Evolutionary conservation across 23 tunicate genomes (phyloP), one percentile per base, ranked within the genome.

Genomic region (Aplidium turbinatum): DNA sequence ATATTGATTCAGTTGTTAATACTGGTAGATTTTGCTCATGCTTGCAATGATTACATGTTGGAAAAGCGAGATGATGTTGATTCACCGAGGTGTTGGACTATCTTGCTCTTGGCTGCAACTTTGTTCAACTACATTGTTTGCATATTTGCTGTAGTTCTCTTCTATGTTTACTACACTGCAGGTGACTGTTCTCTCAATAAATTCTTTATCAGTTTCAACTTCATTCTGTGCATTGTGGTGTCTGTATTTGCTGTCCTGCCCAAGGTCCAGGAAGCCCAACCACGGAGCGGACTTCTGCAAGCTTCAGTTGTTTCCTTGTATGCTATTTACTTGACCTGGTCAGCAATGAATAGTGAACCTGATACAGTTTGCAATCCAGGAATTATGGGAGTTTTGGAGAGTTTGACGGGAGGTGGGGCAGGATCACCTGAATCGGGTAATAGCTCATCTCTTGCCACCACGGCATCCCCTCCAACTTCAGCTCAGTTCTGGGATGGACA

Each of bases 21-120:
- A 31, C 72, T 84, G 53, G 95, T 95, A 69, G 99, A 95, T 67
- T 95, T 95, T 85, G 99, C 99, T 18, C 95, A 84, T 63, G 71
- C 75, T 30, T 78, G 83, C 79, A 95, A 95, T 50, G 99, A 89
- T 30, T 47, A 32, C 36, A 77, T 86, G 87, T 47, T 95, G 77
- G 87, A 83, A 23, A 83, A 89, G 38, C 92, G 83, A 26, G 99
- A 95, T 45, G 87, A 95, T 62, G 80, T 79, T 0, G 94, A 87
- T 33, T 83, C 91, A 1, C 99, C 90, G 1, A 81, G 82, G 25
- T 95, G 99, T 36, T 95, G 99, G 99, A 92, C 86, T 47, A 72
- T 63, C 50, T 55, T 80, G 33, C 77, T 95, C 40, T 54, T 95
- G 24, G 50, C 57, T 20, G 77, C 82, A 3, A 83, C 93, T 6